These are phyloP conservation scores for human DNA, from an alignment of 2,113 vertebrate genomes.

Conservation along the genomic window GRCh38 chr15:28224501-28225000, in stretches of 20 bases:
- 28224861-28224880: neutral
- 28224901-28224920: neutral
- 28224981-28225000: neutral
- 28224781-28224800: neutral
- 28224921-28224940: neutral
- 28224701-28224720: neutral
- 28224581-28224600: neutral
- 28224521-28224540: neutral
- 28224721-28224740: neutral
- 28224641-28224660: neutral
- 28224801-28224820: neutral
- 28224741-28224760: neutral
- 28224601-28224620: neutral
- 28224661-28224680: neutral
- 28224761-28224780: neutral
- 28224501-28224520: neutral
- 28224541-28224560: neutral
- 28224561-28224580: neutral
- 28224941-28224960: neutral
- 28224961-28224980: neutral
- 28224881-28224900: neutral
- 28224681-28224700: neutral
- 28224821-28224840: neutral
- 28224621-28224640: neutral
- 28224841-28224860: neutral